Evolutionary conservation across 2,113 vertebrate genomes (phyloP).

Genomic region (Otis tarda): DNA sequence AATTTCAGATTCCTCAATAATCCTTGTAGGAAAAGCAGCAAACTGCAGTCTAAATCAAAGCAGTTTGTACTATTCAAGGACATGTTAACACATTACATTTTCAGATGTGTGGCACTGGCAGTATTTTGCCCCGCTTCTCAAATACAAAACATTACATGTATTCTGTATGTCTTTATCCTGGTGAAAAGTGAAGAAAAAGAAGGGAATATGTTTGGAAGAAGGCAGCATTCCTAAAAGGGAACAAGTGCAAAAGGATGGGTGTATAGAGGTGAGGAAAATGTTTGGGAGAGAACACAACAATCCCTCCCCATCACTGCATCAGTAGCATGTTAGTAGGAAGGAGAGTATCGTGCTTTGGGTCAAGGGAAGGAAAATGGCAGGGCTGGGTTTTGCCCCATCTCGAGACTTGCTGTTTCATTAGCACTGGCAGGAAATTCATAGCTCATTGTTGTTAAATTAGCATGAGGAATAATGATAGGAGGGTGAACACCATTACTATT

Average conservation of each 20-base stretch:
- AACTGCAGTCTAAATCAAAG: conserved; percentile 8
- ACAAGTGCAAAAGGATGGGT: background rate
- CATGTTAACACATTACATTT: background rate
- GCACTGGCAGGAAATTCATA: background rate
- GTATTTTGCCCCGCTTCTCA: background rate
- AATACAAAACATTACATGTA: background rate
- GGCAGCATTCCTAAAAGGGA: background rate
- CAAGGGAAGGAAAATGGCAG: background rate
- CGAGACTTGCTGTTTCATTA: background rate
- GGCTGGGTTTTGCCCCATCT: background rate
- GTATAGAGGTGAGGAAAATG: background rate
- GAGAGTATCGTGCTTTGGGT: background rate
- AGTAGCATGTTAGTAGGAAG: background rate
- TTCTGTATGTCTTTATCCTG: background rate
- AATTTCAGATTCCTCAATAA: background rate
- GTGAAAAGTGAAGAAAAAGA: background rate
- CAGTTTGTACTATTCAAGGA: background rate
- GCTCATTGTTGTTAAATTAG: background rate
- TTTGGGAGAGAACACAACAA: background rate
- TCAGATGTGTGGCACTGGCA: background rate
- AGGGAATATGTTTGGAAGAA: background rate
- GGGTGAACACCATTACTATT: background rate
- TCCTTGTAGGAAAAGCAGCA: background rate
- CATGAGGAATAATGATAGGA: background rate
- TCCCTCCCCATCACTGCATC: background rate